Base-by-base conservation (phyloP, 2,888 invertebrate genomes). In the Clostera curtula region DNA sequence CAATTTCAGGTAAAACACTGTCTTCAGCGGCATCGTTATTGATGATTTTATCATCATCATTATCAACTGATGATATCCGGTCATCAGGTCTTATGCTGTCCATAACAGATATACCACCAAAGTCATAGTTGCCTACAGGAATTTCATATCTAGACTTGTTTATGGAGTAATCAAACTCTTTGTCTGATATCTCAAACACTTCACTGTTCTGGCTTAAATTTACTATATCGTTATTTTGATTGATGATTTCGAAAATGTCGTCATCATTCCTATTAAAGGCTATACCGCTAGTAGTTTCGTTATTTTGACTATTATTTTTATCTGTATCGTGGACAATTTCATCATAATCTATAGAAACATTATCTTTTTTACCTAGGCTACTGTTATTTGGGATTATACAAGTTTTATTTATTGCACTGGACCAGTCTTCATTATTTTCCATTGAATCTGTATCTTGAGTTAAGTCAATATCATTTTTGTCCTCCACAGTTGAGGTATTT, bases 131-230 rank as follows among this genome's bases (percentile, higher is more conserved):
- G 2, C 51, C 43, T 8, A 24, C 19, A n/a, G 40, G 40, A 5
- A 27, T 28, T 12, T 65, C 54, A 34, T 47, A 24, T 32, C 42
- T 63, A 2, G 68, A 67, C 40, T 66, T 50, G 29, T 80, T 70
- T 24, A 87, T 57, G 0, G 89, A 89, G 65, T 89, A 89, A 50
- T 89, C 86, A 11, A 89, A 64, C 70, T 90, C 89, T 43, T 87
- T 87, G 49, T 90, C 89, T 20, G 84, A 85, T 33, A 86, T 67
- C 34, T 67, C 56, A 43, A 77, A 74, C 22, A 59, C 45, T 45
- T 66, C 61, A 5, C 62, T 62, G 27, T 44, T 40, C 41, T 64
- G 59, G 47, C 64, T 73, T 2, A 43, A 48, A 38, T 41, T 50
- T 19, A 31, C 32, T 9, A 30, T 26, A 27, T 32, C 24, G 25